phyloP scores from a whole-genome alignment of 2,797 vertebrate species.

The Xenops minutus region DNA sequence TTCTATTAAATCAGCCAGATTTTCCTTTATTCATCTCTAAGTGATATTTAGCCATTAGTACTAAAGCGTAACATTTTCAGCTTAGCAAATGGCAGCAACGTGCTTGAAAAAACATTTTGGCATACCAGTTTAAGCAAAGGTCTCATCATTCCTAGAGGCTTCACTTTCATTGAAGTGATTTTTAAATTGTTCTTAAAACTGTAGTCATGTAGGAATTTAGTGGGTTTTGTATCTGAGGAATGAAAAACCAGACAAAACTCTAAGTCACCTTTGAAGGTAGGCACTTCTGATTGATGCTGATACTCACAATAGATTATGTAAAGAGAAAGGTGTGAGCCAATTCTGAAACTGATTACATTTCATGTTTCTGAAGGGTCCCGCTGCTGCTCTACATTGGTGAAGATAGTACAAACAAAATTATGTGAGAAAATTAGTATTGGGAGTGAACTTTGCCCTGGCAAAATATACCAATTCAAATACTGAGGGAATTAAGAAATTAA shows the following conservation, averaged over 20 bases:
- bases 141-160: not conserved
- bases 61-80: not conserved
- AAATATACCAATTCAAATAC: not conserved
- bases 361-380: not conserved
- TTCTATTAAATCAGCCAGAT: not conserved
- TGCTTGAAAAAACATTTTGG: not conserved
- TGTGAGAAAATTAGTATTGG: not conserved
- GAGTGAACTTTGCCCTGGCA: not conserved
- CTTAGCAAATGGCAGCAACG: not conserved
- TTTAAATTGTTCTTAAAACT: not conserved
- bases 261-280: not conserved
- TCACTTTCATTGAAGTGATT: not conserved
- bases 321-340: not conserved
- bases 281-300: not conserved
- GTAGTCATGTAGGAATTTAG: not conserved
- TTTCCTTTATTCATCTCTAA: not conserved
- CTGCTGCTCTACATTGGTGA: not conserved
- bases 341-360: not conserved
- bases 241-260: not conserved
- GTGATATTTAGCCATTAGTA: not conserved
- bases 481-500: not conserved
- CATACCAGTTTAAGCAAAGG: not conserved
- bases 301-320: not conserved
- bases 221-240: not conserved
- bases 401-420: not conserved